phyloP scores from a whole-genome alignment of 2,888 invertebrate genomes.

The Drosophila leonis region DNA sequence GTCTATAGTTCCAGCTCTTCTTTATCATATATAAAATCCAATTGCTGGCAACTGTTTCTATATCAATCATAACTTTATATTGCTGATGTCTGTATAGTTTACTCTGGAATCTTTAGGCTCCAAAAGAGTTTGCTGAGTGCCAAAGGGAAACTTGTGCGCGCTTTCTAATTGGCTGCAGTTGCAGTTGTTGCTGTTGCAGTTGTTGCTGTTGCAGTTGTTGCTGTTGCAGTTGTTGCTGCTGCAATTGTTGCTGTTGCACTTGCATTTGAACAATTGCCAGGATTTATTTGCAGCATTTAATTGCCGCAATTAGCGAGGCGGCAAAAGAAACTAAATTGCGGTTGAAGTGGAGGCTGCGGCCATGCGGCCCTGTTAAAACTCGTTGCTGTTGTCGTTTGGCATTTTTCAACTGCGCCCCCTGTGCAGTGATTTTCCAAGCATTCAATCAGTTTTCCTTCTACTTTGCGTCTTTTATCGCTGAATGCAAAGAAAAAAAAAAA shows the following conservation, averaged over 20 bases:
- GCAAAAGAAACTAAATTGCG: constrained; percentile 53
- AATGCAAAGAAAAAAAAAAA: constrained; percentile 24
- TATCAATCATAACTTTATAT: not conserved
- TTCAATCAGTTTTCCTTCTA: constrained; percentile 48
- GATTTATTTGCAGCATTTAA: constrained; percentile 69
- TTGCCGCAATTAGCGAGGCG: constrained; percentile 70
- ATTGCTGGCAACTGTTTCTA: not conserved
- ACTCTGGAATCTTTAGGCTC: not conserved
- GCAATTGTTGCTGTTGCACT: constrained; percentile 17
- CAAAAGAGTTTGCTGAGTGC: constrained; percentile 26
- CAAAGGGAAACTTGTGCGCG: constrained; percentile 25
- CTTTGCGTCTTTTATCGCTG: constrained; percentile 43
- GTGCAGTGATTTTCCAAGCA: constrained; percentile 28
- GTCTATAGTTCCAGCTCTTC: not conserved
- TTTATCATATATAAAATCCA: not conserved
- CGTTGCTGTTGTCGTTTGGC: constrained; percentile 30
- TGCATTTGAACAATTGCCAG: constrained; percentile 48
- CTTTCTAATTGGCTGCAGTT: constrained; percentile 9
- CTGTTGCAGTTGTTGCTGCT: not conserved
- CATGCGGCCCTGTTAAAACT: constrained; percentile 34
- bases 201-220: constrained; percentile 22
- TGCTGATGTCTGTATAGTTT: not conserved
- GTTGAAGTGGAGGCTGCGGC: not conserved
- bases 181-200: not conserved
- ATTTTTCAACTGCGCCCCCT: not conserved